Conservation (phyloP, 1,140 invertebrate genomes). For the Drosophila pandora region DNA sequence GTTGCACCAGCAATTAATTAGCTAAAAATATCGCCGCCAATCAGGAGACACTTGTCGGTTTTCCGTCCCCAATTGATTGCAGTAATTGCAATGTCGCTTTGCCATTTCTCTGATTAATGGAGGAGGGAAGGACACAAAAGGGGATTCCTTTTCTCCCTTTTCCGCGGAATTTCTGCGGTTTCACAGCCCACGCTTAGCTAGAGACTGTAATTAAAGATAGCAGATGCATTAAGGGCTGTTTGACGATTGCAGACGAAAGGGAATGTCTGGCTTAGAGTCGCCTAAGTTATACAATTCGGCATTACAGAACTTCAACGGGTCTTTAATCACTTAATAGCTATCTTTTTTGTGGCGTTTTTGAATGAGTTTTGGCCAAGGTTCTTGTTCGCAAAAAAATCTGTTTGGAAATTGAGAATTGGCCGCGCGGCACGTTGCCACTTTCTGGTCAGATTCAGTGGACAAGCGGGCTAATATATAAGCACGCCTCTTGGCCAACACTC, state of each 20-base stretch:
- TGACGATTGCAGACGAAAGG: not conserved
- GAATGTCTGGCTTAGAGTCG: not conserved
- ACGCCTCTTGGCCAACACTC: constrained; percentile 21
- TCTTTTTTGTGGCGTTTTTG: not conserved
- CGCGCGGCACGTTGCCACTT: constrained; percentile 53
- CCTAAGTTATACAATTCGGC: not conserved
- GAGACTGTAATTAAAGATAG: not conserved
- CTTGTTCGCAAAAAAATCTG: constrained; percentile 6
- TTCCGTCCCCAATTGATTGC: constrained; percentile 32
- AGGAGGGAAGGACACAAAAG: not conserved
- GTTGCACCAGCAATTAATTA: constrained; percentile 42
- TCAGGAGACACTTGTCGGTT: constrained; percentile 47
- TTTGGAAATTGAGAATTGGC: constrained; percentile 51
- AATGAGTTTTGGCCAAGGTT: constrained; percentile 37
- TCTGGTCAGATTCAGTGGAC: constrained; percentile 26
- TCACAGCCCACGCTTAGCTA: constrained; percentile 11
- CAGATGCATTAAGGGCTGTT: not conserved
- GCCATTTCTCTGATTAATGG: constrained; percentile 11
- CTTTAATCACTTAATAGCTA: constrained; percentile 54
- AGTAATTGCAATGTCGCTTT: constrained; percentile 34
- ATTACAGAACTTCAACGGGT: not conserved
- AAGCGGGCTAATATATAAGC: constrained; percentile 60
- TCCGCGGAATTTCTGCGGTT: constrained; percentile 30
- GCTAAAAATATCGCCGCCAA: constrained; percentile 54
- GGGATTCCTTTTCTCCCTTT: not conserved